Conservation (phyloP, 30 jellyfish, hydroid and myxozoan species). For the Sanderia malayensis region DNA sequence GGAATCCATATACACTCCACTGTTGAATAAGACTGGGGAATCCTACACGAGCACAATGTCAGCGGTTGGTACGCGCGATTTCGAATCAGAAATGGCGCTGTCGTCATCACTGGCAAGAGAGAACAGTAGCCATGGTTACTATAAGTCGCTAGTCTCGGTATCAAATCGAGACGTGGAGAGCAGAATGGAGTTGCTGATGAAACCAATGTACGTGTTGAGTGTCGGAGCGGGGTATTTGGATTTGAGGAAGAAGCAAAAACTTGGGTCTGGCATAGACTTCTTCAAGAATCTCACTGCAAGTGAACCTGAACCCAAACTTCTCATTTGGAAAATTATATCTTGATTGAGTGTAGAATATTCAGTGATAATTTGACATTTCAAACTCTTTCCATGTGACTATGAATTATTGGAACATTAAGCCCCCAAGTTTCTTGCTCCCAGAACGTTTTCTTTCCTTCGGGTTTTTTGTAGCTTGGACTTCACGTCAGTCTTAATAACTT, state of each 20-base stretch:
- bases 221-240: slow-evolving; percentile 86
- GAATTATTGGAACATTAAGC: too few species aligned
- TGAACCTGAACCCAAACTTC: slow-evolving; percentile 58
- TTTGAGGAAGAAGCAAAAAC: slow-evolving; percentile 48
- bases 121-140: slow-evolving; percentile 61
- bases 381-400: too few species aligned
- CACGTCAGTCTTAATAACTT: too few species aligned
- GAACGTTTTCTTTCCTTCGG: too few species aligned
- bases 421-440: too few species aligned
- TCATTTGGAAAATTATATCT: slow-evolving; percentile 65
- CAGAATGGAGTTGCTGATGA: slow-evolving; percentile 51
- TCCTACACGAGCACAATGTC: slow-evolving; percentile 40
- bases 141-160: slow-evolving; percentile 73
- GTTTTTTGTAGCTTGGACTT: too few species aligned
- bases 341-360: too few species aligned
- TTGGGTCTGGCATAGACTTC: slow-evolving; percentile 50
- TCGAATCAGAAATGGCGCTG: slow-evolving; percentile 68
- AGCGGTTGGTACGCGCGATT: slow-evolving; percentile 44
- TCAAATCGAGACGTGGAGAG: slow-evolving; percentile 56
- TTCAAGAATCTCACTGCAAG: slow-evolving; percentile 36
- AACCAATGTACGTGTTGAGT: slow-evolving; percentile 80
- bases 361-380: neutral
- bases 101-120: slow-evolving; percentile 55
- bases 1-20: slow-evolving; percentile 72
- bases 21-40: slow-evolving; percentile 23